Evolutionary conservation across 2,113 vertebrate species (phyloP).

Genomic region (Chloroceryle aenea): DNA sequence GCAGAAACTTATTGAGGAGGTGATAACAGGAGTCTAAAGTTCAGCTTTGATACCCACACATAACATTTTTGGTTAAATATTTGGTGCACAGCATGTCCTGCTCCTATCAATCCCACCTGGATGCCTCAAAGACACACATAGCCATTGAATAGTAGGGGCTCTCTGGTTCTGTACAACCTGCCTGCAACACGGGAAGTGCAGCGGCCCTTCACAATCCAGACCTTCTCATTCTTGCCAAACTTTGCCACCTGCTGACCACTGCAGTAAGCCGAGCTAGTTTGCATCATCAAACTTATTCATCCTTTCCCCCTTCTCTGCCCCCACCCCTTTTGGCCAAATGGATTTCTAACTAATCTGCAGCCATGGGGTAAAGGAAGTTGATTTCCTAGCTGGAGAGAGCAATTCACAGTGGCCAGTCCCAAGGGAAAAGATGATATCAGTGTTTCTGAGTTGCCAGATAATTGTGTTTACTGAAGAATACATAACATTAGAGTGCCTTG

Average conservation of each 20-base stretch:
- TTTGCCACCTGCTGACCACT: background rate
- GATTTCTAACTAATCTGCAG: background rate
- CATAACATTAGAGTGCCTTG: slow-evolving; percentile 22
- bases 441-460: slow-evolving; percentile 40
- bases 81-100: background rate
- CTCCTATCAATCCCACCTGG: fast-evolving
- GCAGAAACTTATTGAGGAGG: background rate
- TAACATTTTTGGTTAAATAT: background rate
- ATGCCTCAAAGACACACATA: background rate
- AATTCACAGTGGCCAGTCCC: slow-evolving; percentile 5
- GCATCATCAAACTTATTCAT: background rate
- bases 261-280: background rate
- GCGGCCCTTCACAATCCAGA: background rate
- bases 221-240: background rate
- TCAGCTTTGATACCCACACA: background rate
- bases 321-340: background rate
- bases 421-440: slow-evolving; percentile 42
- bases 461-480: slow-evolving; percentile 54
- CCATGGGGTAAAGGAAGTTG: background rate
- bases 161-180: background rate
- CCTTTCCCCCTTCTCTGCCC: no score
- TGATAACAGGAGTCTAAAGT: background rate
- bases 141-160: background rate
- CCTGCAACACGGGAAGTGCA: fast-evolving
- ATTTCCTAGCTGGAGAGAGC: background rate